Percentiles rank a stretch among this genome's conserved stretches.
Evolutionary conservation across 2,113 vertebrate species (phyloP).

Genomic region (Etia nguti): DNA sequence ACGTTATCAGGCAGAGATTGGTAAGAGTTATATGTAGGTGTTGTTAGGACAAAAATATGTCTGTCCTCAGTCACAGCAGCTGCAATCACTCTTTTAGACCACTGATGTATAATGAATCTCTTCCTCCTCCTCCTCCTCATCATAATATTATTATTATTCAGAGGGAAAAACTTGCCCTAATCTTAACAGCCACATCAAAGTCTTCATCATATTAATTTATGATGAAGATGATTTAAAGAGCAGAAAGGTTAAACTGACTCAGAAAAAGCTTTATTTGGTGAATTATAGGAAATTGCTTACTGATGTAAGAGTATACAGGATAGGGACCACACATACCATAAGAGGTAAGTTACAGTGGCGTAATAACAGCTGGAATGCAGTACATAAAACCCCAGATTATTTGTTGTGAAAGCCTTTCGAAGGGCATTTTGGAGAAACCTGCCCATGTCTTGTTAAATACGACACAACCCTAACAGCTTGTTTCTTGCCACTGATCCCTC

Average conservation of each 20-base stretch:
- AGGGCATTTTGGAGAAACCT: neutral
- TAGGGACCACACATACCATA: neutral
- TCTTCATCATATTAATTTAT: neutral
- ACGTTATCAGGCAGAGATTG: neutral
- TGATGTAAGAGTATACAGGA: neutral
- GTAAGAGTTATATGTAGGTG: neutral
- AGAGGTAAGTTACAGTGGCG: constrained; percentile 6
- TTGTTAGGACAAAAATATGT: neutral
- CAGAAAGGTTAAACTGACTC: neutral
- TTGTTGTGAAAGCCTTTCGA: neutral
- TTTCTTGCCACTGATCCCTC: constrained; percentile 48
- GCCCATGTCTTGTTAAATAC: neutral
- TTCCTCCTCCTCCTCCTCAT: neutral
- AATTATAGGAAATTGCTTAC: neutral
- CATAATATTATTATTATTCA: neutral
- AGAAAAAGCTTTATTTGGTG: neutral
- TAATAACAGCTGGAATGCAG: neutral
- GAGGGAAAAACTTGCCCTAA: neutral
- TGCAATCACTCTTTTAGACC: neutral
- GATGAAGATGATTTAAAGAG: neutral
- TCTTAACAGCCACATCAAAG: neutral
- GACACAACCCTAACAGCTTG: constrained; percentile 43
- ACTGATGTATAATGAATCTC: neutral
- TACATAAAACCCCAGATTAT: neutral
- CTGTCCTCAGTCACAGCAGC: neutral